phyloP scores from a whole-genome alignment of 2,888 invertebrate genomes.

The Lymantria dispar region DNA sequence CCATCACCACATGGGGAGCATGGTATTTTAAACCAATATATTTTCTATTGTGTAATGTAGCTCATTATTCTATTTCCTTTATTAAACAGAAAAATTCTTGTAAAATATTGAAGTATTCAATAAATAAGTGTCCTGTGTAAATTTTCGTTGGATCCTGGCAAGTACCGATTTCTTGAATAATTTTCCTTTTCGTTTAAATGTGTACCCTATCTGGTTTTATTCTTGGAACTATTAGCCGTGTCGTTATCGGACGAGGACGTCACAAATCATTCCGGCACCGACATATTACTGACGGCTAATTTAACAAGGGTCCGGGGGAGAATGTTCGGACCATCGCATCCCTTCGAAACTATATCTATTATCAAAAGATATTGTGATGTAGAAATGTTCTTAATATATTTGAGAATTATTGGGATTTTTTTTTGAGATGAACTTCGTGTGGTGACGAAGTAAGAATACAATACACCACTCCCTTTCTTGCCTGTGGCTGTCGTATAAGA shows the following conservation, averaged over 20 bases:
- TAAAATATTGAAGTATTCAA: too few species aligned
- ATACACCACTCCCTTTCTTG: too few species aligned
- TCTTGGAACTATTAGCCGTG: constrained; percentile 42
- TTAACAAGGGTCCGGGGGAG: constrained; percentile 34
- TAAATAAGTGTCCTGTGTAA: too few species aligned
- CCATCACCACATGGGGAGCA: too few species aligned
- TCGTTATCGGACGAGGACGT: constrained; percentile 39
- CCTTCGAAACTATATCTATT: background rate
- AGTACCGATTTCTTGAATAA: constrained; percentile 33
- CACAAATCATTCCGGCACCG: constrained; percentile 53
- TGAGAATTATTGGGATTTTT: background rate
- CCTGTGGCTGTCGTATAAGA: too few species aligned
- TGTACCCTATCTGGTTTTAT: constrained; percentile 16
- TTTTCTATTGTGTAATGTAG: too few species aligned
- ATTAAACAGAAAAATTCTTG: too few species aligned
- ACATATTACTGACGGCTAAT: constrained; percentile 55
- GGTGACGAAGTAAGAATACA: too few species aligned
- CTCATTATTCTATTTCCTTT: too few species aligned
- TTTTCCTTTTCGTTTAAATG: constrained; percentile 32
- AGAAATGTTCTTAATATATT: background rate
- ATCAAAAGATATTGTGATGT: background rate
- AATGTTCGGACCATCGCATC: constrained; percentile 5
- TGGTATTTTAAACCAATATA: too few species aligned
- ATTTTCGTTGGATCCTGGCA: constrained; percentile 1
- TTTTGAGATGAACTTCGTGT: too few species aligned